Evolutionary conservation across 2,888 invertebrate genomes (phyloP).

Genomic region (Patella ulyssiponensis): DNA sequence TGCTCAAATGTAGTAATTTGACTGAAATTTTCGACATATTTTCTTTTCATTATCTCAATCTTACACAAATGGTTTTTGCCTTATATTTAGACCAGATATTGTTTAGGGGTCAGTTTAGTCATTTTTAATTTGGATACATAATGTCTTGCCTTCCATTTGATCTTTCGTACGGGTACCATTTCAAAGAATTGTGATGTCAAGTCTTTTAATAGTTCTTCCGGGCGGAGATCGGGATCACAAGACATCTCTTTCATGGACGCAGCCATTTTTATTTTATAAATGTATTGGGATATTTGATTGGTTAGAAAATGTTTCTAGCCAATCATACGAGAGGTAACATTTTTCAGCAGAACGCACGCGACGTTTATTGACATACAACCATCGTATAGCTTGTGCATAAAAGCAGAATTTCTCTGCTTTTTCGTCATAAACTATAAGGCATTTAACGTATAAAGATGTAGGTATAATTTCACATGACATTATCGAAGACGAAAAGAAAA

Average conservation of each 20-base stretch:
- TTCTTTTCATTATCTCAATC: no score
- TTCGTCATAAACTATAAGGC: no score
- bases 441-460: no score
- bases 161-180: constrained; percentile 63
- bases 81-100: no score
- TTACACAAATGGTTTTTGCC: no score
- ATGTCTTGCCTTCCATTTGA: constrained; percentile 57
- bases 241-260: constrained; percentile 44
- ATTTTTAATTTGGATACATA: not conserved
- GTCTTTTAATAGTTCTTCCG: constrained; percentile 43
- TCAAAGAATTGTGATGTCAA: constrained; percentile 60
- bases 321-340: constrained; percentile 24
- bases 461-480: no score
- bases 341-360: constrained; percentile 8
- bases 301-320: constrained; percentile 22
- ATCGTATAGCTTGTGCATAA: not conserved
- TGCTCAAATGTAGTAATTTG: no score
- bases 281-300: constrained; percentile 36
- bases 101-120: no score
- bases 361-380: constrained; percentile 18
- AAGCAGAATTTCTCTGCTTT: no score
- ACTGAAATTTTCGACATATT: no score
- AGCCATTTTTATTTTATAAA: constrained; percentile 47
- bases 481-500: no score
- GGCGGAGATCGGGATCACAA: constrained; percentile 16